These are phyloP conservation scores for Amniataba percoides DNA, from an alignment of 2,797 vertebrate species.

Conservation along the genomic window DNA sequence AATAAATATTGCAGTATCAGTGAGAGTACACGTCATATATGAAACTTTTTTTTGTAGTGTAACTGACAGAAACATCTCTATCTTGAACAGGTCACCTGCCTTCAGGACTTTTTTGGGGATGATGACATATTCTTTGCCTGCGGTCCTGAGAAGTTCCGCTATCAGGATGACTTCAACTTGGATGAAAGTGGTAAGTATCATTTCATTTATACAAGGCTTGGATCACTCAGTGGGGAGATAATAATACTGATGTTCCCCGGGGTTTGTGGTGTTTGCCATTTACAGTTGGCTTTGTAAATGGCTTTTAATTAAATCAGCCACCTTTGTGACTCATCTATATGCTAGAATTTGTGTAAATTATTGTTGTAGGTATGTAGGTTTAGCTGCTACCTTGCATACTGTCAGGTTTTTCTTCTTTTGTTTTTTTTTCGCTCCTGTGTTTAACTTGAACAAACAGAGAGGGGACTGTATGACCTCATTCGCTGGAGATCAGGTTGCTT, in stretches of 20 bases:
- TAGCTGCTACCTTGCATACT: background rate
- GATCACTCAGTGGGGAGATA: background rate
- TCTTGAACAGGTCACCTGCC: constrained; percentile 91
- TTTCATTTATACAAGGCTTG: background rate
- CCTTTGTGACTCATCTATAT: background rate
- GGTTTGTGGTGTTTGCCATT: background rate
- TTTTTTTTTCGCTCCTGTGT: background rate
- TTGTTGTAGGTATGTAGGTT: background rate
- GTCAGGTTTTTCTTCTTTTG: background rate
- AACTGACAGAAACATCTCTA: constrained; percentile 3
- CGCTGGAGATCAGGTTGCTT: background rate
- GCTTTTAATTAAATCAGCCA: background rate
- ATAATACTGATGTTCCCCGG: accelerated
- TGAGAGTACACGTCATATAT: constrained; percentile 1
- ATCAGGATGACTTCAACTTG: constrained; percentile 98
- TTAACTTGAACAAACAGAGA: background rate
- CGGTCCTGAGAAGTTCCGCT: constrained; percentile 98
- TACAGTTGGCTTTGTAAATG: background rate
- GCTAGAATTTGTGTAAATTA: background rate
- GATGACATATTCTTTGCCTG: constrained; percentile 99
- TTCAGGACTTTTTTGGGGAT: constrained; percentile 98
- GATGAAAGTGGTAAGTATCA: constrained; percentile 92
- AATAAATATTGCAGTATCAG: background rate
- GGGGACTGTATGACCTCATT: background rate
- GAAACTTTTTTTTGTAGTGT: background rate